Conservation (phyloP, 1,140 invertebrate species). For the Manduca sexta region DNA sequence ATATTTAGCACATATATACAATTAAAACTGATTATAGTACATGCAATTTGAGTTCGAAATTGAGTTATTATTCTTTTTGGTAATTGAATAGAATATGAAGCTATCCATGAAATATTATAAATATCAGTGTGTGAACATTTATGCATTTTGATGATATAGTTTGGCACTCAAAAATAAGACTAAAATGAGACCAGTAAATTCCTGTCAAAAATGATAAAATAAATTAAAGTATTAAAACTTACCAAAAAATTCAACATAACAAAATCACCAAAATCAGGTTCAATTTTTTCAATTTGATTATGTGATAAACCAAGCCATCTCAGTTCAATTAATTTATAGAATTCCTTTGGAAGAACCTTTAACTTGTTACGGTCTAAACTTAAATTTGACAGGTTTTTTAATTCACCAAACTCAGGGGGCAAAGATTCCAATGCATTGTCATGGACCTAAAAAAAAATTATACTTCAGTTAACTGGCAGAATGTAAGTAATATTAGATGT, state of each 20-base stretch:
- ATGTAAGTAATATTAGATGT: too few relatives aligned
- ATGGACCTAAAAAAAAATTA: conserved; percentile 76
- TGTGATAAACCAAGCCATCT: conserved; percentile 80
- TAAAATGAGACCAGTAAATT: neutral
- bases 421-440: conserved; percentile 83
- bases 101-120: neutral
- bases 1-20: too few relatives aligned
- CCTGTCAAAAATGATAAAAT: too few relatives aligned
- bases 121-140: neutral
- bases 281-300: conserved; percentile 76
- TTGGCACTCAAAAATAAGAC: neutral
- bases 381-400: conserved; percentile 82
- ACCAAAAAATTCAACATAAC: conserved; percentile 79
- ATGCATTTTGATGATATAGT: neutral
- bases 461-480: too few relatives aligned
- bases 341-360: conserved; percentile 75
- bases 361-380: conserved; percentile 89
- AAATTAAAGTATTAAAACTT: conserved; percentile 10
- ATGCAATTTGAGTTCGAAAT: too few relatives aligned
- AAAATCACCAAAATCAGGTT: conserved; percentile 80
- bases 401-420: conserved; percentile 84
- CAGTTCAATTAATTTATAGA: conserved; percentile 81
- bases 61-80: too few relatives aligned
- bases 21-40: too few relatives aligned
- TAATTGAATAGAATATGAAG: too few relatives aligned